These are phyloP conservation scores for Hemicentrotus pulcherrimus DNA, from an alignment of 35 echinoderm and acorn worm genomes.

Conservation along the genomic window DNA sequence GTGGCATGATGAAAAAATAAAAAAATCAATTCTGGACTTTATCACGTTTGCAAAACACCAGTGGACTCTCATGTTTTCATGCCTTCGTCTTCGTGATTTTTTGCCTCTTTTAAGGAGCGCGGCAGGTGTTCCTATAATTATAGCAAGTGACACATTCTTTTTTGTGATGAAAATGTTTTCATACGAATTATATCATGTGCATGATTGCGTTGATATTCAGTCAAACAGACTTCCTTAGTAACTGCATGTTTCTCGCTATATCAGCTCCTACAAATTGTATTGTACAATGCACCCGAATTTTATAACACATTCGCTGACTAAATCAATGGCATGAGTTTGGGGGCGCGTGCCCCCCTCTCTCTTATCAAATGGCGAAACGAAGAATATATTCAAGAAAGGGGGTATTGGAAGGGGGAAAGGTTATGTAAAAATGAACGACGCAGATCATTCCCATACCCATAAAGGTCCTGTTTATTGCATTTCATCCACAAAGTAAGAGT, in stretches of 20 bases:
- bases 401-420: too few relatives aligned
- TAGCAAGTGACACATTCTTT: not conserved
- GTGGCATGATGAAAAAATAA: too few relatives aligned
- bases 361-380: too few relatives aligned
- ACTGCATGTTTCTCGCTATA: not conserved
- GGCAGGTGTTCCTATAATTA: not conserved
- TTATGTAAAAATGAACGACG: too few relatives aligned
- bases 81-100: not conserved
- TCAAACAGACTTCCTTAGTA: not conserved
- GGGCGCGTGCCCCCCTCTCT: too few relatives aligned
- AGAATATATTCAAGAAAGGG: too few relatives aligned
- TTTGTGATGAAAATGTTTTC: not conserved
- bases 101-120: not conserved
- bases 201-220: not conserved
- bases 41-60: not conserved
- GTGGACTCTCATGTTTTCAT: not conserved
- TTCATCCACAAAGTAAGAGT: too few relatives aligned
- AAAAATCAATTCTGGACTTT: not conserved
- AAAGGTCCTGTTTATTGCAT: too few relatives aligned
- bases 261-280: not conserved
- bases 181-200: not conserved
- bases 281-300: not conserved
- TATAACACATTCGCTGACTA: not conserved
- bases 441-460: too few relatives aligned
- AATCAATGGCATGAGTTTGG: too few relatives aligned